Percentiles rank a stretch among this genome's conserved stretches.
Conservation (phyloP, 2,797 vertebrate genomes). For the Bradypodion pumilum region DNA sequence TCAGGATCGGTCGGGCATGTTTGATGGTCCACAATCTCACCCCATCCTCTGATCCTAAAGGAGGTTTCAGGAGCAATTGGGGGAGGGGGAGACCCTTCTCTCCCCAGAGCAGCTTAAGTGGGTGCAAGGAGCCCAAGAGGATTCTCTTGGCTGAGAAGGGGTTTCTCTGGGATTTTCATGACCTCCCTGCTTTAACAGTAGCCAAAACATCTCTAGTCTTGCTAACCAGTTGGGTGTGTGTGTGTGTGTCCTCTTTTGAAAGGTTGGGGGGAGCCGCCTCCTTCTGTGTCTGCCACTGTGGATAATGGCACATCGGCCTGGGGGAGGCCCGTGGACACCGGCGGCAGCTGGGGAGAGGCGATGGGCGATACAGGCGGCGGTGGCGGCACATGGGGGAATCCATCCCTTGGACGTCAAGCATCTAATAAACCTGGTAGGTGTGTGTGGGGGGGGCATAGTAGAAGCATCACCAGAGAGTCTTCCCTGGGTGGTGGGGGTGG, state of each 20-base stretch:
- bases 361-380: constrained; percentile 77
- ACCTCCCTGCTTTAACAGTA: neutral
- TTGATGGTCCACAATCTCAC: too few species aligned
- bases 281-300: constrained; percentile 84
- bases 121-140: too few species aligned
- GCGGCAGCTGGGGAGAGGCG: constrained; percentile 86
- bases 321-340: constrained; percentile 91
- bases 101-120: neutral
- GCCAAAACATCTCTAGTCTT: neutral
- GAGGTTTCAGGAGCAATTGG: too few species aligned
- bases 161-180: neutral
- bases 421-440: constrained; percentile 88
- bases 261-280: constrained; percentile 90
- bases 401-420: constrained; percentile 82
- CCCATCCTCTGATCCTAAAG: too few species aligned
- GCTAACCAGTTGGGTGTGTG: constrained; percentile 50
- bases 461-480: neutral
- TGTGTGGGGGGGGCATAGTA: fast-evolving
- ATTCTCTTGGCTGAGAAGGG: neutral
- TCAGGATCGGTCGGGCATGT: too few species aligned
- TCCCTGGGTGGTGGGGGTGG: too few species aligned
- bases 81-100: too few species aligned
- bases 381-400: constrained; percentile 78
- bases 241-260: constrained; percentile 68
- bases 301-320: constrained; percentile 96